A percentile compares a stretch with the other conserved stretches of the same genome.
phyloP scores from a whole-genome alignment of 2,888 invertebrate species.

The Coelopa pilipes region DNA sequence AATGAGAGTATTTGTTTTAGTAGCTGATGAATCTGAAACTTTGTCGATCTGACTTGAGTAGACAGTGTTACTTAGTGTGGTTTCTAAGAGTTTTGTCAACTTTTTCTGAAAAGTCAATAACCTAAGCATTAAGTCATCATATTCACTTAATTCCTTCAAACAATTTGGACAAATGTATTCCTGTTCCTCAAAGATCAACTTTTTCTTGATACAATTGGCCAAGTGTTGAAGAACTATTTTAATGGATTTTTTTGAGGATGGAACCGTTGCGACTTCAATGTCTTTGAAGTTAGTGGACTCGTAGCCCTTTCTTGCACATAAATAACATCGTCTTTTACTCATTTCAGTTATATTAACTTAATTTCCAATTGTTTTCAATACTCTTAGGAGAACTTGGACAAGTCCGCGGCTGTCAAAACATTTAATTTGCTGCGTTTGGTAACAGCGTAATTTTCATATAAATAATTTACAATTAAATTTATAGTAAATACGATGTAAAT shows the following conservation, averaged over 20 bases:
- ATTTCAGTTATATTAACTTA: constrained; percentile 40
- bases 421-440: too few species aligned
- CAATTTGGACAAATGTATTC: constrained; percentile 56
- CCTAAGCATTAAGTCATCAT: constrained; percentile 60
- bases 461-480: too few species aligned
- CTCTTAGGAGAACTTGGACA: too few species aligned
- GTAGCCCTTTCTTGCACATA: constrained; percentile 53
- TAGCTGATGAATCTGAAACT: constrained; percentile 31
- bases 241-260: constrained; percentile 57
- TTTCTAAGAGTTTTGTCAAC: constrained; percentile 53
- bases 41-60: constrained; percentile 39
- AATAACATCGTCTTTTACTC: constrained; percentile 53
- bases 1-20: constrained; percentile 18
- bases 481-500: too few species aligned
- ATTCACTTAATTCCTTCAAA: constrained; percentile 55
- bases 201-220: constrained; percentile 58
- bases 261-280: constrained; percentile 52
- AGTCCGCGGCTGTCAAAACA: too few species aligned
- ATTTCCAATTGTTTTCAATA: too few species aligned
- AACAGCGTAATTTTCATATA: too few species aligned
- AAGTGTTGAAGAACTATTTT: constrained; percentile 58
- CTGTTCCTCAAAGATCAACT: constrained; percentile 50
- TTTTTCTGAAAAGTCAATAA: constrained; percentile 57
- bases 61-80: constrained; percentile 45
- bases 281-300: constrained; percentile 44